Percentiles rank a stretch among this genome's conserved stretches.
These are phyloP conservation scores for Phaedon cochleariae DNA, from an alignment of 2,888 invertebrate genomes.

Conservation along the genomic window DNA sequence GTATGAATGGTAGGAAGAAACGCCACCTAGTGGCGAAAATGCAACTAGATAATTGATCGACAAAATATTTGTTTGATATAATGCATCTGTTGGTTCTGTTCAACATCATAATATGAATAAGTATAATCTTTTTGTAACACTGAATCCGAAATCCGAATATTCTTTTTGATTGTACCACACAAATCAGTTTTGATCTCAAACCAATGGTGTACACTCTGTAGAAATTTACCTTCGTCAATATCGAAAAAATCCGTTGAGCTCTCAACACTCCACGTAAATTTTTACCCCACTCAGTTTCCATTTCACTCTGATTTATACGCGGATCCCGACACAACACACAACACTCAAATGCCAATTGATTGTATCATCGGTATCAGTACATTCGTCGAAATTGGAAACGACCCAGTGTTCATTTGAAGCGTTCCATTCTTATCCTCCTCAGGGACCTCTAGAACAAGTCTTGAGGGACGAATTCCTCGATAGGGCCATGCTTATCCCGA, in stretches of 20 bases:
- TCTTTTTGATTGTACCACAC: too few relatives aligned
- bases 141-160: too few relatives aligned
- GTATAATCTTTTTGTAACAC: too few relatives aligned
- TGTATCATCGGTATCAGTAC: conserved; percentile 55
- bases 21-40: too few relatives aligned
- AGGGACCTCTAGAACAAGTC: conserved; percentile 33
- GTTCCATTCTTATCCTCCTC: conserved; percentile 42
- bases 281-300: background rate
- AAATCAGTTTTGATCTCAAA: too few relatives aligned
- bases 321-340: conserved; percentile 49
- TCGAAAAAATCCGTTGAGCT: background rate
- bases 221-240: background rate
- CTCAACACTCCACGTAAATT: background rate
- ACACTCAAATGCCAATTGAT: conserved; percentile 54
- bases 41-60: too few relatives aligned
- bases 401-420: conserved; percentile 47
- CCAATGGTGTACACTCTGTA: too few relatives aligned
- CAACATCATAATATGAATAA: too few relatives aligned
- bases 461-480: conserved; percentile 26
- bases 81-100: too few relatives aligned
- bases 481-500: conserved; percentile 13
- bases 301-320: conserved; percentile 48
- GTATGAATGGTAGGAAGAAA: too few relatives aligned
- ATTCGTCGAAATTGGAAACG: conserved; percentile 54
- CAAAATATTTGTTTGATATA: too few relatives aligned